A percentile compares a stretch with the other conserved stretches of the same genome.
phyloP scores from a whole-genome alignment of 2,888 invertebrate species.

The Drosophila nr. medialis region DNA sequence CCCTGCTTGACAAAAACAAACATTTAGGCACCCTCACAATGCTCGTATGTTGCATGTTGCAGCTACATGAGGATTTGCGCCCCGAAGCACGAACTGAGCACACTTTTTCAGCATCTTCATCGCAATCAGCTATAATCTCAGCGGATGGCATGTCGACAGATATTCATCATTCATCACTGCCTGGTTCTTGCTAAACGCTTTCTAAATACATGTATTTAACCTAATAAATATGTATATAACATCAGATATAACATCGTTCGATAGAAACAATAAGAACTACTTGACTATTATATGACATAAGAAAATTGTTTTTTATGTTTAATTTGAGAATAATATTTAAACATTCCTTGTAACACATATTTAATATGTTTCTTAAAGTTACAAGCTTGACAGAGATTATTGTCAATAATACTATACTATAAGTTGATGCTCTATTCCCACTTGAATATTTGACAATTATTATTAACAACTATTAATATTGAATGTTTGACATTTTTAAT shows the following conservation, averaged over 20 bases:
- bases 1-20: constrained; percentile 4
- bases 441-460: neutral
- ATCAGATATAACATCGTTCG: neutral
- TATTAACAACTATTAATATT: neutral
- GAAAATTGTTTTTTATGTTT: neutral
- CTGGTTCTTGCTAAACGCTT: no score
- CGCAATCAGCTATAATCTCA: constrained; percentile 21
- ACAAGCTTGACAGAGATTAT: neutral
- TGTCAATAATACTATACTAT: neutral
- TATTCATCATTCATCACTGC: neutral
- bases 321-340: neutral
- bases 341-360: neutral
- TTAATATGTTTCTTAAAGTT: neutral
- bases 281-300: neutral
- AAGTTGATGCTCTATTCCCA: neutral
- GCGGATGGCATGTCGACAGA: constrained; percentile 19
- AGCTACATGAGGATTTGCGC: constrained; percentile 31
- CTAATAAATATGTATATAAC: neutral
- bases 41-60: constrained; percentile 14
- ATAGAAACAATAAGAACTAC: neutral
- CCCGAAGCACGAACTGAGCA: constrained; percentile 16
- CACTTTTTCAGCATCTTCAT: constrained; percentile 45
- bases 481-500: accelerated
- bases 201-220: neutral
- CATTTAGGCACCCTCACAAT: neutral